Evolutionary conservation across 2,888 invertebrate species (phyloP), one percentile per base, ranked within the genome.

Genomic region (Monochamus alternatus): DNA sequence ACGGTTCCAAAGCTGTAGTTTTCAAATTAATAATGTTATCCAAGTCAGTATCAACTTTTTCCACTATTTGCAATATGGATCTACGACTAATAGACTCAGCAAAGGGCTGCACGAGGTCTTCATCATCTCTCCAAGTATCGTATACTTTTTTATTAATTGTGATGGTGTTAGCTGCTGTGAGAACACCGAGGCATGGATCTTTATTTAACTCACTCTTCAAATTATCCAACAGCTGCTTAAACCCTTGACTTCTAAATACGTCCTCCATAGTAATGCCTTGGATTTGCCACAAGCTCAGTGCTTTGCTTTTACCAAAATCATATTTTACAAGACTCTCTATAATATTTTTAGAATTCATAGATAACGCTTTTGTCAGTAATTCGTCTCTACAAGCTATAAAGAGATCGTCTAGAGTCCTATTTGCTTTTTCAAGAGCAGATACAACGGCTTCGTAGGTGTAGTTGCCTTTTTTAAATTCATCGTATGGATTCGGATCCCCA

Each of bases 401-500:
- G 22, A 80, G 66, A 0, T 66, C 51, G 22, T 80, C 80, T 12
- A 73, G 10, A 8, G 78, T 77, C 12, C 74, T 79, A 10, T 74
- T 69, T 9, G 74, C 73, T 38, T 38, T 60, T 5, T 43, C 12
- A 55, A 71, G 66, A 10, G 80, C 79, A n/a, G 55, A 62, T 51
- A 74, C 63, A 0, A 80, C 60, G 9, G 62, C 69, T 30, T 74
- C 78, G 43, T 75, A 51, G 5, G 74, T 71, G 63, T 78, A 79
- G 58, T 74, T 79, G 5, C 81, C 81, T 66, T 80, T 80, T 12
- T 67, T 78, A 71, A 81, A 81, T 66, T 77, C 80, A 10, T 59
- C 62, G 70, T 75, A 80, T 3, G 80, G 78, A 58, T 81, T 74
- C n/a, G 79, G 78, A 52, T 73, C 73, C 8, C 76, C 80, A 44